phyloP scores from a whole-genome alignment of 1,140 invertebrate species.

The Mamestra configurata region DNA sequence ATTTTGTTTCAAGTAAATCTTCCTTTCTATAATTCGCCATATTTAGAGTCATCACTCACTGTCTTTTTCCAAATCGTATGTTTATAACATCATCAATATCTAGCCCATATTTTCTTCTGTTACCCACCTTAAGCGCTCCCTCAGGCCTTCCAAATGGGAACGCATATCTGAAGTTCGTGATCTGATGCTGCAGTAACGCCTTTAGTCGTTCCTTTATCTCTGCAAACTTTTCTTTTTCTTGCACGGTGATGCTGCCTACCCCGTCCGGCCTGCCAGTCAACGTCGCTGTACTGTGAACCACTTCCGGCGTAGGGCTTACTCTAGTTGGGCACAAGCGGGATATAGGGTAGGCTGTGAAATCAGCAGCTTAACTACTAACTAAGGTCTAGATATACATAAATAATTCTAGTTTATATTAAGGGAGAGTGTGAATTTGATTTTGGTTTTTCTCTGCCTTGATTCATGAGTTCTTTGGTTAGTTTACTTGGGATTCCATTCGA shows the following conservation, averaged over 20 bases:
- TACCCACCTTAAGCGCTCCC: conserved; percentile 94
- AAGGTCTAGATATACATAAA: conserved; percentile 21
- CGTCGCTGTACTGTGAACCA: conserved; percentile 86
- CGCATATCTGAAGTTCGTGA: conserved; percentile 99
- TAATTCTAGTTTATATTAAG: conserved; percentile 46
- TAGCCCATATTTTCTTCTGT: not conserved
- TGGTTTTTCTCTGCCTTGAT: conserved; percentile 39
- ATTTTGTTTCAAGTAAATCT: not conserved
- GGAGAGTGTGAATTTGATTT: conserved; percentile 35
- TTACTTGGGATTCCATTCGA: not conserved
- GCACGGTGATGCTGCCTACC: conserved; percentile 98
- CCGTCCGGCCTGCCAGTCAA: conserved; percentile 96
- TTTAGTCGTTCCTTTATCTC: conserved; percentile 98
- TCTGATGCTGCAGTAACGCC: conserved; percentile 98
- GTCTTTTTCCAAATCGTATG: too few relatives aligned
- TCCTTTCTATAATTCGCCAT: too few relatives aligned
- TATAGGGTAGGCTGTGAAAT: conserved; percentile 68
- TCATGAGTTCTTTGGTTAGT: not conserved
- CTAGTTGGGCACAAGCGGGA: conserved; percentile 85
- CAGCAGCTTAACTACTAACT: conserved; percentile 59
- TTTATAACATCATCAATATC: too few relatives aligned
- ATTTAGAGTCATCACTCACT: too few relatives aligned
- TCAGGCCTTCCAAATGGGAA: conserved; percentile 99
- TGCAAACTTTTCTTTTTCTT: conserved; percentile 99
- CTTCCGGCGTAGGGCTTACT: conserved; percentile 80